phyloP scores from a whole-genome alignment of 2,797 vertebrate genomes.

The Notolabrus celidotus region DNA sequence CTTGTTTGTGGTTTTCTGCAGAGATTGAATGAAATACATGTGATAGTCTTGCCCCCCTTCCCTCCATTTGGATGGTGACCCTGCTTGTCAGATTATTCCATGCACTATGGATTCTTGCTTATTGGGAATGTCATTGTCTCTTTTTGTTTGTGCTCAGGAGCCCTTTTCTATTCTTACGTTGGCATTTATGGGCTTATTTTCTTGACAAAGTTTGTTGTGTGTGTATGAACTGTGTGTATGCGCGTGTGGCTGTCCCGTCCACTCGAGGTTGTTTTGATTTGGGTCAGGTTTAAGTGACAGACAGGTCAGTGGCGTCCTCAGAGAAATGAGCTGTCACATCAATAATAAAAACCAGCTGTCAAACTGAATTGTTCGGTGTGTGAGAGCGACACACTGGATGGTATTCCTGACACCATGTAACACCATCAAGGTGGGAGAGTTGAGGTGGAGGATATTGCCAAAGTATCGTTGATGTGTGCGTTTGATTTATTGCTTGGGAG shows the following conservation, averaged over 20 bases:
- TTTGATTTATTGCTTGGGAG: conserved; percentile 44
- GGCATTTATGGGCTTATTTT: conserved; percentile 25
- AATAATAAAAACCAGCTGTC: conserved; percentile 72
- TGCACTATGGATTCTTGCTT: conserved; percentile 42
- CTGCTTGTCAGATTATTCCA: conserved; percentile 55
- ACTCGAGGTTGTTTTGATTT: conserved; percentile 64
- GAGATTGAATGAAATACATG: conserved; percentile 50
- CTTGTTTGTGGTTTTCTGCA: conserved; percentile 39
- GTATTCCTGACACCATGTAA: conserved; percentile 51
- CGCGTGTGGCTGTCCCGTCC: conserved; percentile 50
- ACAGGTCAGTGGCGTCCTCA: conserved; percentile 67
- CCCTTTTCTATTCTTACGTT: conserved; percentile 16
- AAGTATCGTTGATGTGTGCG: neutral
- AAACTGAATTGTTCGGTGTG: conserved; percentile 49
- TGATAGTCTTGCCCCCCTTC: conserved; percentile 43
- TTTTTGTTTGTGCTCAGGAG: conserved; percentile 50
- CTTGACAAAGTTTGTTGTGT: neutral
- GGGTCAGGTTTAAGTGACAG: conserved; percentile 64
- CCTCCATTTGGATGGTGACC: conserved; percentile 33
- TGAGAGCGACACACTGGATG: conserved; percentile 35
- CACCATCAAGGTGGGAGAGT: conserved; percentile 37
- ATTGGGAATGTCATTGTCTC: conserved; percentile 70
- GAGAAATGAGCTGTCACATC: conserved; percentile 63
- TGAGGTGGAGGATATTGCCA: conserved; percentile 52
- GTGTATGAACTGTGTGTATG: conserved; percentile 25